phyloP scores from a whole-genome alignment of 2,797 vertebrate genomes.

The Falco cherrug region DNA sequence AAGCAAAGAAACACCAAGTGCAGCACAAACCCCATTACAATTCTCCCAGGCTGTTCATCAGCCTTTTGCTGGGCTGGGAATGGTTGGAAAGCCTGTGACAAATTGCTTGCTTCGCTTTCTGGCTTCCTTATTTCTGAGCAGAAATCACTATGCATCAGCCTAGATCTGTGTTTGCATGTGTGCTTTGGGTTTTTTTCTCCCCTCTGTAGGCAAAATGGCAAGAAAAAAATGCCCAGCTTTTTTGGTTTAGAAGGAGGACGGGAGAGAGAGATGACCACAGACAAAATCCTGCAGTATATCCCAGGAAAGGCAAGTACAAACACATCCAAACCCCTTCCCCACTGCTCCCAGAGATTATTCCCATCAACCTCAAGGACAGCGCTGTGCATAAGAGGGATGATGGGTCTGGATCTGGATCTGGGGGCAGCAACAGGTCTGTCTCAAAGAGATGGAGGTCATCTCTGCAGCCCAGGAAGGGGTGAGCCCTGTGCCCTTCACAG shows the following conservation, averaged over 20 bases:
- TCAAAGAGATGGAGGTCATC: background rate
- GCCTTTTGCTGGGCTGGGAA: background rate
- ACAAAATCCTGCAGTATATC: constrained; percentile 80
- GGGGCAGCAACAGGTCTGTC: background rate
- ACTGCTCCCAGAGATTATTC: background rate
- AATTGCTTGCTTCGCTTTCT: background rate
- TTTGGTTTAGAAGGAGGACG: constrained; percentile 66
- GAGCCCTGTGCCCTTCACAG: background rate
- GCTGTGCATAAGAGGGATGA: fast-evolving
- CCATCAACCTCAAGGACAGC: background rate
- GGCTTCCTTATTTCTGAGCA: constrained; percentile 23
- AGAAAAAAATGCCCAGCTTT: constrained; percentile 73
- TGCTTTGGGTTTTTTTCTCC: background rate
- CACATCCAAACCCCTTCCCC: background rate
- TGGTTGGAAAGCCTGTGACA: background rate
- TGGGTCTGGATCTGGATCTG: background rate
- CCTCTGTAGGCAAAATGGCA: constrained; percentile 69
- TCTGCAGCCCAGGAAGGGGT: background rate
- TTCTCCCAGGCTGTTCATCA: background rate
- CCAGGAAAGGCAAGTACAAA: constrained; percentile 75
- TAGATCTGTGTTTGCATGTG: background rate
- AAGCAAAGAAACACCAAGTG: background rate
- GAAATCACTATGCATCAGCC: background rate
- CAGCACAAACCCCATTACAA: background rate
- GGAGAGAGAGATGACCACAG: constrained; percentile 62